Evolutionary conservation across 23 tunicate genomes (phyloP).

Genomic region (Ascidia mentula): DNA sequence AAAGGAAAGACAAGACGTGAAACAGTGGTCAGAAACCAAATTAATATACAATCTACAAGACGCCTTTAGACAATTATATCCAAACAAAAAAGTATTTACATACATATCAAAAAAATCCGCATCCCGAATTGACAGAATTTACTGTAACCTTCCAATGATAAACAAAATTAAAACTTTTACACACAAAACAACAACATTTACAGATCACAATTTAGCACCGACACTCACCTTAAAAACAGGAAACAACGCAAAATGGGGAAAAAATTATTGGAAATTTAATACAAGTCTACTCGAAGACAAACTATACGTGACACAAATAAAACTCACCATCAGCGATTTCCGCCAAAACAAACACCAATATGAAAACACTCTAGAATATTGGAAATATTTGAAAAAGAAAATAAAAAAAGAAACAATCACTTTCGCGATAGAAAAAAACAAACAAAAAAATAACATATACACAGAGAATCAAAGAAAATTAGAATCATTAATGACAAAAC

Average conservation of each 20-base stretch:
- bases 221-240: not conserved
- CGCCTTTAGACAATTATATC: too few species aligned
- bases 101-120: too few species aligned
- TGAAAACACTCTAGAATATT: not conserved
- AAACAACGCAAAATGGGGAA: not conserved
- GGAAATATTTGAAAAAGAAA: not conserved
- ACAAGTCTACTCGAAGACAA: not conserved
- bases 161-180: not conserved
- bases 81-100: too few species aligned
- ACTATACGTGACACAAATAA: not conserved
- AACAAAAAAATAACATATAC: not conserved
- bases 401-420: not conserved
- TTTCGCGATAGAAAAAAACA: not conserved
- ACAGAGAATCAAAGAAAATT: not conserved
- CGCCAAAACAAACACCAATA: not conserved
- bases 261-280: not conserved
- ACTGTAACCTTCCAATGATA: not conserved
- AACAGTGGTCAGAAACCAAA: too few species aligned
- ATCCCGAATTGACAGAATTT: constrained; percentile 20
- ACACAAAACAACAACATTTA: not conserved
- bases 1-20: too few species aligned
- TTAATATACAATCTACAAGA: too few species aligned
- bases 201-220: constrained; percentile 11
- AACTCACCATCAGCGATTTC: not conserved
- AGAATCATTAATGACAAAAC: not conserved